Evolutionary conservation across 2,797 vertebrate species (phyloP).

Genomic region (Limosa lapponica): DNA sequence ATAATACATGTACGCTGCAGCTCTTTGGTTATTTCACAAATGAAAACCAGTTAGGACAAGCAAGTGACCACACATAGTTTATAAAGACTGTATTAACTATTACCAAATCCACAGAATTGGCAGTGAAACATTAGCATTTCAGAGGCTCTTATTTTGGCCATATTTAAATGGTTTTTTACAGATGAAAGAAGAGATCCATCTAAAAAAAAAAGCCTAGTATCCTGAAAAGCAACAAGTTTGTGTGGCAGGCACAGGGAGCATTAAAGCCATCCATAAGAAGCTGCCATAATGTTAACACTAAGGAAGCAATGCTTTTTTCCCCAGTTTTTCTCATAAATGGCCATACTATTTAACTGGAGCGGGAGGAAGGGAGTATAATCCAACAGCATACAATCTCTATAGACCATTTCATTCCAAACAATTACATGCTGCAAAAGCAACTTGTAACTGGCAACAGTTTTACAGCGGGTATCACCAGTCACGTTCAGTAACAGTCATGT

Average conservation of each 20-base stretch:
- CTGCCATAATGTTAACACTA: not conserved
- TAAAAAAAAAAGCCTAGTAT: not conserved
- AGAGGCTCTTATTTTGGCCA: not conserved
- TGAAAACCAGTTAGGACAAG: not conserved
- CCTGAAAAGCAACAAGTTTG: not conserved
- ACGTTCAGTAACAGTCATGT: not conserved
- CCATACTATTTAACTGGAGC: not conserved
- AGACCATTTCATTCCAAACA: not conserved
- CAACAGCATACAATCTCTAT: not conserved
- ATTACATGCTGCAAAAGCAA: not conserved
- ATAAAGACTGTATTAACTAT: not conserved
- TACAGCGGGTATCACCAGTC: not conserved
- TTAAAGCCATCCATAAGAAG: not conserved
- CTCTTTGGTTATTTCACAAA: not conserved
- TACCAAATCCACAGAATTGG: not conserved
- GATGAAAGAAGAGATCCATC: not conserved
- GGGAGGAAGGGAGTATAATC: not conserved
- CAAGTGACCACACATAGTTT: accelerated
- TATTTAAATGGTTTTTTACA: not conserved
- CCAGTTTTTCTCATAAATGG: not conserved
- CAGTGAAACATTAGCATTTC: not conserved
- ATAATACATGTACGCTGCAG: accelerated
- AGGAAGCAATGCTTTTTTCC: not conserved
- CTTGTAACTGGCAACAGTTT: not conserved
- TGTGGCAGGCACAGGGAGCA: not conserved